phyloP scores from a whole-genome alignment of 1,140 invertebrate genomes.

The Ladona fulva region DNA sequence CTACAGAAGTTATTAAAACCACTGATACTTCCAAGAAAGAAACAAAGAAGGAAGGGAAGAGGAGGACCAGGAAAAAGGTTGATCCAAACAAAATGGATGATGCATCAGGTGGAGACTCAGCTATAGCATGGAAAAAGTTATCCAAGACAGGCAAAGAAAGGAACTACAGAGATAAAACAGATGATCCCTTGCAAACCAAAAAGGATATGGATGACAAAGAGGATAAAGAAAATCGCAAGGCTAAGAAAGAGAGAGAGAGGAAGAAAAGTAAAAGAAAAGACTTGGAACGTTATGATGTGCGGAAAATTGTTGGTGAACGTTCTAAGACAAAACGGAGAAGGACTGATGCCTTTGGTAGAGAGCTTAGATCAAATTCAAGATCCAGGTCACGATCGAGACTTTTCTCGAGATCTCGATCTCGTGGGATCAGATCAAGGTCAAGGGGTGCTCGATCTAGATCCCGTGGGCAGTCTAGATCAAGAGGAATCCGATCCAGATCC shows the following conservation, averaged over 20 bases:
- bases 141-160: slow-evolving; percentile 69
- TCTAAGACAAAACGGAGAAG: slow-evolving; percentile 39
- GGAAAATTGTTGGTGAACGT: slow-evolving; percentile 63
- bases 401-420: slow-evolving; percentile 30
- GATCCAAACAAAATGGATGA: slow-evolving; percentile 10
- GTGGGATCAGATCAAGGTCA: slow-evolving; percentile 24
- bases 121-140: slow-evolving; percentile 66
- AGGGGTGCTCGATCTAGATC: slow-evolving; percentile 22
- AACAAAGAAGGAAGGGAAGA: slow-evolving; percentile 48
- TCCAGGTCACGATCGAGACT: slow-evolving; percentile 29
- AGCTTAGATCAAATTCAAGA: slow-evolving; percentile 32
- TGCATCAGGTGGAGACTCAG: slow-evolving; percentile 28
- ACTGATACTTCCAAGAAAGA: slow-evolving; percentile 19
- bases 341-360: slow-evolving; percentile 73
- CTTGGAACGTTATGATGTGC: slow-evolving; percentile 69
- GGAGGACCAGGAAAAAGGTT: slow-evolving; percentile 43
- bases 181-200: slow-evolving; percentile 32
- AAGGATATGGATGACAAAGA: slow-evolving; percentile 33
- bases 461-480: slow-evolving; percentile 27
- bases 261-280: slow-evolving; percentile 68
- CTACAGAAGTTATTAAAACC: slow-evolving; percentile 20
- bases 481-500: slow-evolving; percentile 22
- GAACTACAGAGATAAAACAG: slow-evolving; percentile 62
- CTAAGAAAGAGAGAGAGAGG: slow-evolving; percentile 32
- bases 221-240: slow-evolving; percentile 31